Conservation (phyloP, 2,888 invertebrate species). For the Eupithecia abbreviata region DNA sequence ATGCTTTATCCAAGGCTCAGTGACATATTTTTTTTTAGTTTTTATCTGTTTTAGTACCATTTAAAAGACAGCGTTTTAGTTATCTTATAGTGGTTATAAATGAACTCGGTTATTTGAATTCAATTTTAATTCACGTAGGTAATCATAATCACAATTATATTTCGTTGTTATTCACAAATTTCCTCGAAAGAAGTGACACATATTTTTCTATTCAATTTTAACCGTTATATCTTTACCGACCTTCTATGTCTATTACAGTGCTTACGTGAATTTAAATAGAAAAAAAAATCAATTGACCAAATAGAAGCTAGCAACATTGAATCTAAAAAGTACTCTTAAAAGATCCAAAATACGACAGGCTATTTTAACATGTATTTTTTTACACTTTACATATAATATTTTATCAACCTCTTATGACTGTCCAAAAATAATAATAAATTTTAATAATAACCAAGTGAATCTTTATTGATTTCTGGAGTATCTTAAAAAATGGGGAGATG, state of each 20-base stretch:
- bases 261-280: slow-evolving; percentile 48
- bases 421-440: slow-evolving; percentile 44
- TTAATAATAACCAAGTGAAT: slow-evolving; percentile 55
- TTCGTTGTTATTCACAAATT: slow-evolving; percentile 3
- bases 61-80: slow-evolving; percentile 74
- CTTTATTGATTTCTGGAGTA: slow-evolving; percentile 61
- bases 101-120: slow-evolving; percentile 42
- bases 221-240: not conserved
- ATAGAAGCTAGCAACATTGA: slow-evolving; percentile 64
- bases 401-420: slow-evolving; percentile 53
- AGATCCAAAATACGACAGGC: slow-evolving; percentile 57
- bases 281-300: slow-evolving; percentile 55
- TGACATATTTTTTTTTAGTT: slow-evolving; percentile 65
- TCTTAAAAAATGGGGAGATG: slow-evolving; percentile 46
- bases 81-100: slow-evolving; percentile 64
- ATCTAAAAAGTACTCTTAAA: slow-evolving; percentile 52
- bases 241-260: not conserved
- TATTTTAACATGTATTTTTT: slow-evolving; percentile 54
- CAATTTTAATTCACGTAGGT: slow-evolving; percentile 39
- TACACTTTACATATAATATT: slow-evolving; percentile 54
- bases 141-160: slow-evolving; percentile 12
- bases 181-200: slow-evolving; percentile 1
- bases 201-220: slow-evolving; percentile 28
- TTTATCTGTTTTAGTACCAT: slow-evolving; percentile 64
- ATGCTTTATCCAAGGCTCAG: slow-evolving; percentile 78